Evolutionary conservation across 1,140 invertebrate genomes (phyloP), one percentile per base, ranked within the genome.

Genomic region (Megalopta genalis): DNA sequence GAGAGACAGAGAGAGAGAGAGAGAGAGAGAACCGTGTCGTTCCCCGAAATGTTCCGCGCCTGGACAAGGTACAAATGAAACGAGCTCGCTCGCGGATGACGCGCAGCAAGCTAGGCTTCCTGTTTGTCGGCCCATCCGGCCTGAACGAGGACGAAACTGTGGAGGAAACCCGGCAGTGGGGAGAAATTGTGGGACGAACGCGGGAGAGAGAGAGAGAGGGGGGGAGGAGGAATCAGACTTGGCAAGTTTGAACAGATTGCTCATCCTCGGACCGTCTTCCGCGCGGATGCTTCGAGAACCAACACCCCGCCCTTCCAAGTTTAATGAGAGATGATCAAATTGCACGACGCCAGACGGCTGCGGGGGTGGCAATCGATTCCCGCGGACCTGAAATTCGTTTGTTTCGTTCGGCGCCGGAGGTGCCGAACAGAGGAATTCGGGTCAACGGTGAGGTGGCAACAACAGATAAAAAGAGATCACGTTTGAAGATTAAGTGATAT

Each of bases 321-420:
- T 77, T 77, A 77, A 77, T 63, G 67, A 77, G 75, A 71, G 67
- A 77, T 25, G 75, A 77, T 77, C 67, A 71, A 77, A 77, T 77
- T 77, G 59, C 75, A 12, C 67, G 57, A 77, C 46, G 59, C 23
- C 46, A 37, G 42, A 46, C 42, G 16, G 39, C 42, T 54, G 32
- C 63, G 32, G n/a, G 32, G 12, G 23, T 7, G 42, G 25, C 32
- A 16, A 64, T 64, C 75, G 59, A 77, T 77, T 63, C 75, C 2
- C n/a, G 12, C 23, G 42, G 0, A 65, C n/a, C 62, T 42, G 39
- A 21, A 57, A 74, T 37, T 65, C 46, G 37, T 60, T 76, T 49
- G 64, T 67, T 67, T 66, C 52, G 32, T 59, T 75, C 72, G 64
- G 14, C 49, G 14, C 0, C 5, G 49, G 16, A 21, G 49, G 16